phyloP scores from a whole-genome alignment of 2,797 vertebrate genomes.

The Phoeniculus purpureus region DNA sequence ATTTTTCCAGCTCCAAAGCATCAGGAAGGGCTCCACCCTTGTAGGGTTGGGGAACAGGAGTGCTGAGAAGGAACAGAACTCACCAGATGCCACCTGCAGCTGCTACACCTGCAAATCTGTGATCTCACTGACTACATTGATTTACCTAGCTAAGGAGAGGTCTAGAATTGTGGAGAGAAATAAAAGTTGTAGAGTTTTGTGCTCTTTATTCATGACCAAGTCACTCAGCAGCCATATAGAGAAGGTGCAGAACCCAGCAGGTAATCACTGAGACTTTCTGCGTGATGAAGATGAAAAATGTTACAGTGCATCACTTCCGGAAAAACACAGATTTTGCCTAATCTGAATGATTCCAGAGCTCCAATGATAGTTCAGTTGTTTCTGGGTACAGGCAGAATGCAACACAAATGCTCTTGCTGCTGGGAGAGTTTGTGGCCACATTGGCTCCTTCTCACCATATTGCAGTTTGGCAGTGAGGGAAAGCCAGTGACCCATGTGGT shows the following conservation, averaged over 20 bases:
- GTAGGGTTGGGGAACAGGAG: accelerated
- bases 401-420: neutral
- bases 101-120: neutral
- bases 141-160: neutral
- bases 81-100: neutral
- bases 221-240: neutral
- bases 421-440: accelerated
- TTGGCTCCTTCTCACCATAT: neutral
- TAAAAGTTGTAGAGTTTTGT: neutral
- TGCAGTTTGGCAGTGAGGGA: neutral
- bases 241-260: neutral
- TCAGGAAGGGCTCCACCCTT: neutral
- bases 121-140: neutral
- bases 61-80: neutral
- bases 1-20: neutral
- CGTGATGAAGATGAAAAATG: neutral
- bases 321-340: neutral
- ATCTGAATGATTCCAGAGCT: neutral
- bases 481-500: neutral
- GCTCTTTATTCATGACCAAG: neutral
- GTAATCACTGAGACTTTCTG: neutral
- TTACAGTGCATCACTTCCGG: neutral
- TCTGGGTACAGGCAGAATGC: neutral
- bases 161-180: neutral
- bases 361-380: neutral